A percentile compares a stretch with the other conserved stretches of the same genome.
These are phyloP conservation scores for Syngnathus scovelli DNA, from an alignment of 2,113 vertebrate species.

Conservation along the genomic window DNA sequence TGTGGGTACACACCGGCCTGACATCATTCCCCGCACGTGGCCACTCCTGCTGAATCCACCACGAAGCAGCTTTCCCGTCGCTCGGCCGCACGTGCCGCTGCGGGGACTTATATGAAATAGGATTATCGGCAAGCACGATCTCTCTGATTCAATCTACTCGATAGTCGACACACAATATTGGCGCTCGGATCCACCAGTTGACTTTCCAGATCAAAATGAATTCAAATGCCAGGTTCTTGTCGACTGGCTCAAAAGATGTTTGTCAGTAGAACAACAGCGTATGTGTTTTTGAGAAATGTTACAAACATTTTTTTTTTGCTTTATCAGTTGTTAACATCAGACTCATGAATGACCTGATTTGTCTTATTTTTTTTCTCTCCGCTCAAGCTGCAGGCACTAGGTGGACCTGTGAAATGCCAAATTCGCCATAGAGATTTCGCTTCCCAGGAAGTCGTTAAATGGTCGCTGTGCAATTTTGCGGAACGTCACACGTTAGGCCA, in stretches of 20 bases:
- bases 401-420: conserved; percentile 28
- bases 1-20: conserved; percentile 10
- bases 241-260: no score
- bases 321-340: background rate
- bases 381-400: conserved; percentile 4
- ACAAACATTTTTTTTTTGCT: background rate
- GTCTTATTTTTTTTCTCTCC: background rate
- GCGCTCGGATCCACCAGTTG: conserved; percentile 25
- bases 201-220: background rate
- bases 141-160: conserved; percentile 58
- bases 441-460: conserved; percentile 42
- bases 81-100: conserved; percentile 39
- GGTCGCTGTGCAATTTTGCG: conserved; percentile 23
- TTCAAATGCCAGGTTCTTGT: no score
- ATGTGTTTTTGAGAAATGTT: no score
- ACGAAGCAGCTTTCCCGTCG: conserved; percentile 35
- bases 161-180: conserved; percentile 47
- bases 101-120: conserved; percentile 54
- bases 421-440: conserved; percentile 4
- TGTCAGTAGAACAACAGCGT: no score
- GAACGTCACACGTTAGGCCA: conserved; percentile 29
- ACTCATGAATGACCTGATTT: background rate
- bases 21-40: conserved; percentile 37
- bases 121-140: conserved; percentile 53
- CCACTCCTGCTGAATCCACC: conserved; percentile 20